Percentiles rank a stretch among this genome's conserved stretches.
Evolutionary conservation across 2,888 invertebrate species (phyloP).

Genomic region (Barypeithes pellucidus): DNA sequence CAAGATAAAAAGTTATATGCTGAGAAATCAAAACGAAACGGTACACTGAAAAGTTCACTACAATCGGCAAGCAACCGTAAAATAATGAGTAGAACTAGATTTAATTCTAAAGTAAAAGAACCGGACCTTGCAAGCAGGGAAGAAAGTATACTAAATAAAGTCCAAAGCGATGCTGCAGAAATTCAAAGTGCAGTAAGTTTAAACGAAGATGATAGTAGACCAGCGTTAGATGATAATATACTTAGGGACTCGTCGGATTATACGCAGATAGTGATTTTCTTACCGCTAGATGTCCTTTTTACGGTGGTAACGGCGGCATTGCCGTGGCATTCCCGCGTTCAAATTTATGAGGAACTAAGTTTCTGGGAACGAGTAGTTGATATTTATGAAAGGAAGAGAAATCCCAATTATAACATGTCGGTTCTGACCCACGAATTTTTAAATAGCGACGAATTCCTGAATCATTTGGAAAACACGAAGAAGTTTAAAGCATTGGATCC

Average conservation of each 20-base stretch:
- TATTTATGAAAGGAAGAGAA: conserved; percentile 61
- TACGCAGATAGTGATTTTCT: conserved; percentile 59
- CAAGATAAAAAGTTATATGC: neutral
- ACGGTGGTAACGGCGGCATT: conserved; percentile 59
- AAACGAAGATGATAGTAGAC: neutral
- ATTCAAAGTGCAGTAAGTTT: conserved; percentile 29
- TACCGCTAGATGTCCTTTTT: conserved; percentile 63
- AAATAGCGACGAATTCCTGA: conserved; percentile 59
- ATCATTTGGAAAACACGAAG: conserved; percentile 58
- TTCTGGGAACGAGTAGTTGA: conserved; percentile 62
- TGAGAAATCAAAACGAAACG: neutral
- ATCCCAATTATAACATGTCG: conserved; percentile 61
- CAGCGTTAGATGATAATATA: conserved; percentile 32
- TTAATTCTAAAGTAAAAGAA: neutral
- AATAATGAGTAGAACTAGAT: neutral
- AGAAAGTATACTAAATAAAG: conserved; percentile 15
- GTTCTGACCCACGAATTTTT: conserved; percentile 65
- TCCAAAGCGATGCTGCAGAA: conserved; percentile 41
- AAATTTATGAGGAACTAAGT: conserved; percentile 61
- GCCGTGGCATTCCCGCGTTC: conserved; percentile 64
- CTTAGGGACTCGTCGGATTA: conserved; percentile 42
- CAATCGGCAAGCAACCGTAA: neutral
- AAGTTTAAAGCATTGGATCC: conserved; percentile 63
- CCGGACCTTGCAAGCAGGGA: neutral
- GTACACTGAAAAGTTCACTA: conserved; percentile 4